These are phyloP conservation scores for Ophraella communa DNA, from an alignment of 2,888 invertebrate genomes.

Conservation along the genomic window DNA sequence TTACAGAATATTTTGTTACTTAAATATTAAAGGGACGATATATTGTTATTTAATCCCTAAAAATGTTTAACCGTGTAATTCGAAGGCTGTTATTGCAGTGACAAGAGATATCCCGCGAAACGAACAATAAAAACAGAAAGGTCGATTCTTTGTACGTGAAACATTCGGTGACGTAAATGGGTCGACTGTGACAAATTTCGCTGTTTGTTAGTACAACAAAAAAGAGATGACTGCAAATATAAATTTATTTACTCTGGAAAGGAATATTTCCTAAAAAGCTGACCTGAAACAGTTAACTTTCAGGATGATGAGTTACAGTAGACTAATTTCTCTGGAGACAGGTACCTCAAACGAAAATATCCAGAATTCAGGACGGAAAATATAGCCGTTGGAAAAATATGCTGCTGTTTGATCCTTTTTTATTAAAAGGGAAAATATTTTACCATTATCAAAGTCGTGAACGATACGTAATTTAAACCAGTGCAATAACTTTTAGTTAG, in stretches of 20 bases:
- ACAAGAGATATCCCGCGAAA: slow-evolving; percentile 20
- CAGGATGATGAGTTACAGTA: not conserved
- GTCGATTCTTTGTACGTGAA: slow-evolving; percentile 39
- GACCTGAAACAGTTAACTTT: not conserved
- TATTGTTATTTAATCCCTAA: too few species aligned
- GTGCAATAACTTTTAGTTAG: too few species aligned
- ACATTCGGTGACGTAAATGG: slow-evolving; percentile 44
- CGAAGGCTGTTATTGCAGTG: not conserved
- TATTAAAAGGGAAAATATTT: too few species aligned
- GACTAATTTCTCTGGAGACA: not conserved
- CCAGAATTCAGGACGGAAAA: not conserved
- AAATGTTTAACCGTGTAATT: not conserved
- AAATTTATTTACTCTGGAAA: not conserved
- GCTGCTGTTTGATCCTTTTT: too few species aligned
- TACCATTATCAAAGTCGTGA: too few species aligned
- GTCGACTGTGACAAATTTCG: slow-evolving; percentile 48
- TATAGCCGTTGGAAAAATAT: not conserved
- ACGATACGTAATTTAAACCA: too few species aligned
- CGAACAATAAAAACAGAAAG: slow-evolving; percentile 32
- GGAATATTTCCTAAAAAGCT: slow-evolving; percentile 8
- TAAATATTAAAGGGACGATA: too few species aligned
- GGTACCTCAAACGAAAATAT: not conserved
- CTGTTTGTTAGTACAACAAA: slow-evolving; percentile 43
- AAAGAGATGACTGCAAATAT: not conserved
- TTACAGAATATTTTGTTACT: too few species aligned